phyloP scores from a whole-genome alignment of 2,888 invertebrate genomes.

The Rutpela maculata region DNA sequence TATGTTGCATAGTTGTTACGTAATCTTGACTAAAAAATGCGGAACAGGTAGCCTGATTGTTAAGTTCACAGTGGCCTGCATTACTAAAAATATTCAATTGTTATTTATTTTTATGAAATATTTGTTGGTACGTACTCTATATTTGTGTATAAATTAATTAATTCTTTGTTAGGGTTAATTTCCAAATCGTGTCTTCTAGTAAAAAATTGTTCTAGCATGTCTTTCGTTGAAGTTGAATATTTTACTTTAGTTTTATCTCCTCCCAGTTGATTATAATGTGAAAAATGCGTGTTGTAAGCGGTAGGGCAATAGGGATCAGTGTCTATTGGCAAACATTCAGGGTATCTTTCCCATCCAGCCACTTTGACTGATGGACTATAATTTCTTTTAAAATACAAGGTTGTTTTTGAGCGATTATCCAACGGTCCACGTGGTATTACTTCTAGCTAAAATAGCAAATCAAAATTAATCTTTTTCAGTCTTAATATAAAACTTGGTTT shows the following conservation, averaged over 20 bases:
- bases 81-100: constrained; percentile 10
- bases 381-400: constrained; percentile 49
- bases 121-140: constrained; percentile 39
- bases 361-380: constrained; percentile 52
- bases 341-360: constrained; percentile 52
- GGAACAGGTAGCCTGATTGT: constrained; percentile 23
- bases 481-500: background rate
- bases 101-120: background rate
- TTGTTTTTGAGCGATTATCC: constrained; percentile 41
- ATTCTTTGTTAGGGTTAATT: constrained; percentile 43
- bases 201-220: constrained; percentile 46
- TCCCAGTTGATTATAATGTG: constrained; percentile 56
- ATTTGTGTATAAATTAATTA: constrained; percentile 46
- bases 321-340: constrained; percentile 52
- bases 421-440: background rate
- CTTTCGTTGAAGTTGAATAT: constrained; percentile 49
- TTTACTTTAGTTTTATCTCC: constrained; percentile 31
- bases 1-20: constrained; percentile 76
- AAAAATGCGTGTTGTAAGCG: constrained; percentile 51
- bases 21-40: constrained; percentile 67
- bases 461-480: background rate
- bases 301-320: constrained; percentile 54
- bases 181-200: constrained; percentile 40
- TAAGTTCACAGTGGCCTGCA: background rate
- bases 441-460: constrained; percentile 17